Conservation (phyloP, 2,113 vertebrate species). For the Macquaria ambigua region DNA sequence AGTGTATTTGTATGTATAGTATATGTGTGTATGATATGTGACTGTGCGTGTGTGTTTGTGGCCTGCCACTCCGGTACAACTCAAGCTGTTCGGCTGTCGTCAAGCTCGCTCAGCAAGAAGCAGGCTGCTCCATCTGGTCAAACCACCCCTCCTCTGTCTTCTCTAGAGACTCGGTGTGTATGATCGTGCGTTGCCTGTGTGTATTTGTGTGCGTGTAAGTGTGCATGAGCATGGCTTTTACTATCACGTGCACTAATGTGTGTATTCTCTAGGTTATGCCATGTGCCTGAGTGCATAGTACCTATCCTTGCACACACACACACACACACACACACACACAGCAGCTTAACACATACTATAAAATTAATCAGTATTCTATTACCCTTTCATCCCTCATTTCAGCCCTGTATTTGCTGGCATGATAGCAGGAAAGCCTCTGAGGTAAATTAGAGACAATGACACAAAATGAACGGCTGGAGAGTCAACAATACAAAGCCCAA, state of each 20-base stretch:
- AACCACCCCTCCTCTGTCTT: slow-evolving; percentile 63
- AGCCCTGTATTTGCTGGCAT: slow-evolving; percentile 50
- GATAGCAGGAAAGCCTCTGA: slow-evolving; percentile 45
- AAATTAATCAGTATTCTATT: slow-evolving; percentile 61
- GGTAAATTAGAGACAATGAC: slow-evolving; percentile 62
- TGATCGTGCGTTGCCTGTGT: slow-evolving; percentile 29
- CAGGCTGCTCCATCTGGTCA: slow-evolving; percentile 82
- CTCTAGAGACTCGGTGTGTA: slow-evolving; percentile 34
- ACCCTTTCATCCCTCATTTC: slow-evolving; percentile 52
- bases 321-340: slow-evolving; percentile 12
- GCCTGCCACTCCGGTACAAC: slow-evolving; percentile 74
- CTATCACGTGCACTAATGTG: slow-evolving; percentile 15
- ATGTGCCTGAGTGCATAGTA: slow-evolving; percentile 18
- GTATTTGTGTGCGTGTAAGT: not conserved
- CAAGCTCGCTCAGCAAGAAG: slow-evolving; percentile 81
- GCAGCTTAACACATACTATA: slow-evolving; percentile 55
- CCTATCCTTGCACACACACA: slow-evolving; percentile 3
- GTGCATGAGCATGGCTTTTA: slow-evolving; percentile 13
- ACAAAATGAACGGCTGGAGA: slow-evolving; percentile 59
- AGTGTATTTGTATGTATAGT: slow-evolving; percentile 17
- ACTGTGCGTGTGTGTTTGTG: slow-evolving; percentile 59
- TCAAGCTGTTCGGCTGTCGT: slow-evolving; percentile 83
- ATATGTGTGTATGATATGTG: slow-evolving; percentile 39
- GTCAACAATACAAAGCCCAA: slow-evolving; percentile 40
- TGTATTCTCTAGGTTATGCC: slow-evolving; percentile 43